Evolutionary conservation across 2,888 invertebrate genomes (phyloP), one percentile per base, ranked within the genome.

Genomic region (Melieria picta): DNA sequence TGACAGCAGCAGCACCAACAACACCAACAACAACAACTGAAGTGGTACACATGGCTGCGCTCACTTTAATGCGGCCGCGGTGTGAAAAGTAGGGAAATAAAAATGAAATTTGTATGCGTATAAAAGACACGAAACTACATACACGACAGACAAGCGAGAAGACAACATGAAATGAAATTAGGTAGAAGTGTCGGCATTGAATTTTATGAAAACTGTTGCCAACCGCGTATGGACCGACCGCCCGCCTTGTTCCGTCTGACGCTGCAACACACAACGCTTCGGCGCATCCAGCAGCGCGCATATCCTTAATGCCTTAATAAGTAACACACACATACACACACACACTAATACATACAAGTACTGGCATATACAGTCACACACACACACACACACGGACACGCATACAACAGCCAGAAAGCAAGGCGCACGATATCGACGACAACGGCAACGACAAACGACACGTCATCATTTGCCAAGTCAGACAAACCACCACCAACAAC

Each of bases 301-400:
- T 72, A 73, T 57, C 66, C 63, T 75, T 72, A 73, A 75, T 72
- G 72, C 70, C 72, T 73, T 73, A 75, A 75, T 75, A 73, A 75
- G 75, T 73, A 62, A 72, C 47, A 46, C 5, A 56, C 56, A 69
- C 42, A 42, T 7, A 52, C 52, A 50, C 42, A 43, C 66, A 48
- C 42, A 63, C 10, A 65, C 43, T 7, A 10, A n/a, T 9, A 30
- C 45, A 13, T 9, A 47, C 9, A 67, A 10, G 11, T 62, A 48
- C 10, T 64, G 10, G 47, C 45, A 9, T 13, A 47, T 45, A 48
- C 7, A 56, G 4, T 9, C 42, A 43, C 7, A 45, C 65, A 45
- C 11, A 56, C 47, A 56, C 7, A 45, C 4, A 11, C 52, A 43
- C 13, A 52, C 30, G 11, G 7, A 50, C 63, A 47, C 47, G 30